Evolutionary conservation across 2,888 invertebrate genomes (phyloP), one percentile per base, ranked within the genome.

Genomic region (Protodeltote pygarga): DNA sequence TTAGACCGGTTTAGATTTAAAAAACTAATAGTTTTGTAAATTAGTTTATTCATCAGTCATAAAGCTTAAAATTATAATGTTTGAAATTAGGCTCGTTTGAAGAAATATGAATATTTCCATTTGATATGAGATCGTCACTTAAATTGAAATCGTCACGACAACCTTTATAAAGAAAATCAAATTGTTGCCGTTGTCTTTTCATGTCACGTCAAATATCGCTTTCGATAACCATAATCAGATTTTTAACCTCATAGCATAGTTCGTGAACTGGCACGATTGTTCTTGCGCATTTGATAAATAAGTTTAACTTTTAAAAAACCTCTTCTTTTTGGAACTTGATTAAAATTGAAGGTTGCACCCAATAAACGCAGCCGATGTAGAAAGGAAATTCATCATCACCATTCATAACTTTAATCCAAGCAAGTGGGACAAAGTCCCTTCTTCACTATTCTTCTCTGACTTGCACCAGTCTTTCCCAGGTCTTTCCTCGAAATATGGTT

Each of bases 221-320:
- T 62, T 45, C 23, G 20, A 66, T 54, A 49, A 33, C 20, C 33
- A 27, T 46, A 33, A 59, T 51, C 41, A 16, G 41, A 13, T 38
- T 47, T 38, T 60, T 40, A 40, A 53, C 16, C 35, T 3, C 16
- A 13, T 41, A 23, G 3, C 13, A 21, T 19, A 37, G 19, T 37
- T 37, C 14, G 25, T 19, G 25, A 5, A 10, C 15, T 10, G 9
- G 17, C 1, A 17, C 24, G 21, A 21, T 31, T 35, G 13, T 10
- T 23, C 6, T 28, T 6, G 14, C 14, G 13, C 27, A 27, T 27
- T 27, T n/a, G n/a, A n/a, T n/a, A n/a, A n/a, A n/a, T n/a, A n/a
- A n/a, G n/a, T n/a, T n/a, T n/a, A n/a, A n/a, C n/a, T n/a, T n/a
- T n/a, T n/a, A n/a, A n/a, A n/a, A n/a, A n/a, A n/a, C n/a, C n/a